A percentile compares a stretch with the other conserved stretches of the same genome.
These are phyloP conservation scores for Calonectris borealis DNA, from an alignment of 2,113 vertebrate genomes.

Conservation along the genomic window DNA sequence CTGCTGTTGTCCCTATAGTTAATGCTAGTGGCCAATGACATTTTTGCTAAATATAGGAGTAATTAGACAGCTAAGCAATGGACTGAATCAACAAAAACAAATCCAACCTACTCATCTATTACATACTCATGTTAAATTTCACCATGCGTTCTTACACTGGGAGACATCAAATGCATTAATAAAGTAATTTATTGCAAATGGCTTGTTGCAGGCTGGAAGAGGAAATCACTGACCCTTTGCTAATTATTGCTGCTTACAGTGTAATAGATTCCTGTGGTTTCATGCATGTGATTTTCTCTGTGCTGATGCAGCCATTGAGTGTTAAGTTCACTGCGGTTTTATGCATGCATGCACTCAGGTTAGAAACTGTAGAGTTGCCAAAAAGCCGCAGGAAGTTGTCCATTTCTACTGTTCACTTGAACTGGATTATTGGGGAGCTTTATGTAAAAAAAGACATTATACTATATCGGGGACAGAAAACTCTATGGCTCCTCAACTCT, in stretches of 20 bases:
- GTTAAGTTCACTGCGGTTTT: neutral
- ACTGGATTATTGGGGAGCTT: neutral
- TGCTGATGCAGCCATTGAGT: neutral
- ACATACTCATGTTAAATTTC: neutral
- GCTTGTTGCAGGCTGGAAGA: neutral
- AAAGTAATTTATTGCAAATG: neutral
- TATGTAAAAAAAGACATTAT: neutral
- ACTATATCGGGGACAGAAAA: neutral
- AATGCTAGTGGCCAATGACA: neutral
- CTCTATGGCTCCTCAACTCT: neutral
- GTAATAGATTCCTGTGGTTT: constrained; percentile 1
- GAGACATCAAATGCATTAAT: neutral
- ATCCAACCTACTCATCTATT: neutral
- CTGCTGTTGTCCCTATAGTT: neutral
- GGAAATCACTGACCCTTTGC: neutral
- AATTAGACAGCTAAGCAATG: neutral
- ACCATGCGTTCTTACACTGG: neutral
- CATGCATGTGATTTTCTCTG: neutral
- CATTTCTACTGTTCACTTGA: neutral
- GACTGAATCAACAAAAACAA: constrained; percentile 2
- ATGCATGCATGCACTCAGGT: neutral
- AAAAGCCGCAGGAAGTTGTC: neutral
- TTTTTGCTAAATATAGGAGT: neutral
- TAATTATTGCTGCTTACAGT: neutral
- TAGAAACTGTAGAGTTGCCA: neutral